Base-by-base conservation (phyloP, 2,888 invertebrate species). In the Harmothoe impar region DNA sequence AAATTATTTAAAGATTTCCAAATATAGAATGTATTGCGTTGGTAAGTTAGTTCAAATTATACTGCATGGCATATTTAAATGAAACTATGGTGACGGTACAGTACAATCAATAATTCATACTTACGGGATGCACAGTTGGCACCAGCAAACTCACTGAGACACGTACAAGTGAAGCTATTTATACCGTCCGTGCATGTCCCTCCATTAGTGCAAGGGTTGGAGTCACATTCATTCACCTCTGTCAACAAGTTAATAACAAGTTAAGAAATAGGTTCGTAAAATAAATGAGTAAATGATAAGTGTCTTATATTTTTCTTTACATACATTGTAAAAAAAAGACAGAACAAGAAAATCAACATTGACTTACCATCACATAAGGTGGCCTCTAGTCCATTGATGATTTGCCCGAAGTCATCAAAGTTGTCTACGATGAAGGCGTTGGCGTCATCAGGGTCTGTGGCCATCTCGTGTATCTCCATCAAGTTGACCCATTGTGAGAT, bases 331-430 rank as follows among this genome's bases (percentile, higher is more conserved):
- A n/a, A n/a, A n/a, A n/a, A n/a, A n/a, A n/a, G n/a, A n/a, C n/a
- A n/a, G n/a, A n/a, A n/a, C n/a, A n/a, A n/a, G n/a, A n/a, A 33
- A 1, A 43, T 43, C 43, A 7, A 43, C 3, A 43, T 20, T 62
- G 20, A 78, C 92, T 89, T 92, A 95, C 95, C 94, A 91, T 93
- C 92, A 90, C 95, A 95, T 0, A 95, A 90, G n/a, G 95, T 94
- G 0, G 91, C 92, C 31, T 94, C 93, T 52, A 95, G 92, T 68
- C 93, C 91, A 5, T 93, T 91, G 51, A 93, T 93, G 43, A 94
- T 91, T 51, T 92, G 91, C 10, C 90, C 88, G 25, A 91, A 31
- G 33, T 25, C 31, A 20, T 85, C 72, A 52, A 90, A 91, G 56
- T 90, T 92, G 29, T 93, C 92, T 0, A 94, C 94, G 51, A 93